phyloP scores from a whole-genome alignment of 37 sponge, comb jelly and placozoan genomes.

The Chondrilla cf. caribensis region DNA sequence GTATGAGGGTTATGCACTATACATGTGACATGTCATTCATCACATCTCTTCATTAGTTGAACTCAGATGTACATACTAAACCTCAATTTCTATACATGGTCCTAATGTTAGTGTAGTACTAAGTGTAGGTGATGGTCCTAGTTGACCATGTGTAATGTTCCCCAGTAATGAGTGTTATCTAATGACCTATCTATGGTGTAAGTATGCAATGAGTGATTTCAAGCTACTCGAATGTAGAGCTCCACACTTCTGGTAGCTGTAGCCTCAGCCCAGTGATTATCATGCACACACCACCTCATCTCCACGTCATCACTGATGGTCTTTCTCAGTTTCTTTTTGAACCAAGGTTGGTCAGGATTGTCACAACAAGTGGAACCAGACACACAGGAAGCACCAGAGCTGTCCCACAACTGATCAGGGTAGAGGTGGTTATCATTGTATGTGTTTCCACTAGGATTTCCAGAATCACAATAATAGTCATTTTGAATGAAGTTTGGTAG shows the following conservation, averaged over 20 bases:
- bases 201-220: neutral
- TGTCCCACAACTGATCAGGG: slow-evolving; percentile 4
- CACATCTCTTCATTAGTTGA: too few relatives aligned
- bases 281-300: neutral
- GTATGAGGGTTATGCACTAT: too few relatives aligned
- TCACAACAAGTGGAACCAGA: slow-evolving; percentile 20
- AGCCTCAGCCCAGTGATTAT: neutral
- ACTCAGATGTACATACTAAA: too few relatives aligned
- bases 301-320: slow-evolving; percentile 2
- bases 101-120: too few relatives aligned
- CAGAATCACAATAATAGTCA: slow-evolving; percentile 23
- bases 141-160: too few relatives aligned
- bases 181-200: too few relatives aligned
- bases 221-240: slow-evolving; percentile 11
- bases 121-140: too few relatives aligned
- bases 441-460: neutral
- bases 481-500: neutral
- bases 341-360: slow-evolving; percentile 30
- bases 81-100: too few relatives aligned
- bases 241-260: slow-evolving; percentile 8
- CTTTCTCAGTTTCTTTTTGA: slow-evolving; percentile 13
- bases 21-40: too few relatives aligned
- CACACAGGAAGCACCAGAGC: slow-evolving; percentile 19
- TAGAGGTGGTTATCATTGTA: neutral
- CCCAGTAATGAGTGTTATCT: too few relatives aligned